These are phyloP conservation scores for Malurus splendens DNA, from an alignment of 2,797 vertebrate genomes.

Conservation along the genomic window DNA sequence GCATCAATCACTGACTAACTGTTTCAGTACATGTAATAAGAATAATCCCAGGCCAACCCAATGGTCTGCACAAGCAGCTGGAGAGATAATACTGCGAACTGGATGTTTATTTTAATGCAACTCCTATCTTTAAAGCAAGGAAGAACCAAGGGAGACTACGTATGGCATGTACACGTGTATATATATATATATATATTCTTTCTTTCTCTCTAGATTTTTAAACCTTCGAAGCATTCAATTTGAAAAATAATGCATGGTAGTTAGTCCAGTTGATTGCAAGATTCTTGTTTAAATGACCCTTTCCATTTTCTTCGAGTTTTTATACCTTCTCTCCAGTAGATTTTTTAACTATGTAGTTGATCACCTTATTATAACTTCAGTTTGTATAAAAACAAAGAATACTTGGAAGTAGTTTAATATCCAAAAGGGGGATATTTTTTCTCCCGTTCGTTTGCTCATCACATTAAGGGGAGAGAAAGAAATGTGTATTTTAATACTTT, in stretches of 20 bases:
- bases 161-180: background rate
- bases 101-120: slow-evolving; percentile 65
- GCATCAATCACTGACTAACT: slow-evolving; percentile 84
- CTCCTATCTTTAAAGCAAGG: slow-evolving; percentile 50
- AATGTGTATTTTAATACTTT: background rate
- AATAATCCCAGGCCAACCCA: slow-evolving; percentile 66
- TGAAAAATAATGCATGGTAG: background rate
- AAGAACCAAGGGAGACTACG: slow-evolving; percentile 18
- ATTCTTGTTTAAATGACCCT: background rate
- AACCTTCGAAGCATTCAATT: slow-evolving; percentile 12
- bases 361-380: background rate
- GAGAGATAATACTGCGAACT: slow-evolving; percentile 54
- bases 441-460: background rate
- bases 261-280: background rate
- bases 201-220: background rate
- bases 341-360: background rate
- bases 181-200: background rate
- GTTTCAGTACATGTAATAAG: slow-evolving; percentile 69
- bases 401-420: background rate
- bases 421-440: background rate
- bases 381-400: background rate
- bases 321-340: background rate
- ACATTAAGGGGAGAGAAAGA: background rate
- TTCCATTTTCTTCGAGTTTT: background rate
- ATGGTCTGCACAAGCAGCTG: slow-evolving; percentile 64